Evolutionary conservation across 2,797 vertebrate genomes (phyloP).

Genomic region (Clarias laeviceps): DNA sequence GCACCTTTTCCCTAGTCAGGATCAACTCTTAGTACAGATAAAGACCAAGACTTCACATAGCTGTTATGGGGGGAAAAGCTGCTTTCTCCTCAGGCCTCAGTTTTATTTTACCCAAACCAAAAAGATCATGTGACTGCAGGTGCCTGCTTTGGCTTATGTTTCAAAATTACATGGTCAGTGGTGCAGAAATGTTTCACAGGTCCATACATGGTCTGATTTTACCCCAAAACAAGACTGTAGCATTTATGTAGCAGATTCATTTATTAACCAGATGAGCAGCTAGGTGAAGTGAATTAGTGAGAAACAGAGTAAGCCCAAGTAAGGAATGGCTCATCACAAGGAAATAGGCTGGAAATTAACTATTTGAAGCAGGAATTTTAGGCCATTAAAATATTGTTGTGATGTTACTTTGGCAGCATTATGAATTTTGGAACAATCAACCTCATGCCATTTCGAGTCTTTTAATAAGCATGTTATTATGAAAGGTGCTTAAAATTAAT

Average conservation of each 20-base stretch:
- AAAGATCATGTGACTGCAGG: conserved; percentile 43
- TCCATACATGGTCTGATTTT: conserved; percentile 1
- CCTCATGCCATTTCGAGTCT: not conserved
- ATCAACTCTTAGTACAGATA: conserved; percentile 60
- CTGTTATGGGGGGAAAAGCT: conserved; percentile 18
- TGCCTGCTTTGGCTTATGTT: conserved; percentile 18
- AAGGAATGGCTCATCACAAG: not conserved
- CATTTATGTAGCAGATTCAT: not conserved
- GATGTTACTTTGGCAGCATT: too few species aligned
- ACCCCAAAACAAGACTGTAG: not conserved
- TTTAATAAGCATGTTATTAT: not conserved
- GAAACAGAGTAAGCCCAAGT: too few species aligned
- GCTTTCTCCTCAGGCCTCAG: conserved; percentile 26
- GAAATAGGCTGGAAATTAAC: not conserved
- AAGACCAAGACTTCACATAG: conserved; percentile 59
- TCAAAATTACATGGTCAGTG: conserved; percentile 7
- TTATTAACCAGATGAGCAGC: too few species aligned
- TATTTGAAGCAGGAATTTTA: too few species aligned
- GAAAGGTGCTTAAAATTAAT: not conserved
- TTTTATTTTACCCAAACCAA: conserved; percentile 44
- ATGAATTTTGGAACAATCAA: not conserved
- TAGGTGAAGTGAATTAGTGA: not conserved
- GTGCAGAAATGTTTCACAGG: not conserved
- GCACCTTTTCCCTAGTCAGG: conserved; percentile 62
- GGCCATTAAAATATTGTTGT: too few species aligned